phyloP scores from a whole-genome alignment of 2,888 invertebrate genomes.

The Anaspis maculata region DNA sequence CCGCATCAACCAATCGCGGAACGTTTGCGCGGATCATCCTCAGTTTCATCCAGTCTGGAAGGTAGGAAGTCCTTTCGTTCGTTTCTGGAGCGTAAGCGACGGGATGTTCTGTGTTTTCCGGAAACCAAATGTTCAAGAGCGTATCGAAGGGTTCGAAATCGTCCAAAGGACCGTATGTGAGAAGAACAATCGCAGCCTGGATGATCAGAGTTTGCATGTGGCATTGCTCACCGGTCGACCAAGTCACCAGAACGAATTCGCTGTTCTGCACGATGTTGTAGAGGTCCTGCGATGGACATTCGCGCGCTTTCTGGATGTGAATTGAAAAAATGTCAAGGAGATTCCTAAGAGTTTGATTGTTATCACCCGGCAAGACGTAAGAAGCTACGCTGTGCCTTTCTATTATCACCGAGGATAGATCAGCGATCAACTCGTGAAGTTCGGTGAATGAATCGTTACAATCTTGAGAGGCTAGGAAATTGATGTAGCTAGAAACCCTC shows the following conservation, averaged over 20 bases:
- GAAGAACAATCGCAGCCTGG: conserved; percentile 73
- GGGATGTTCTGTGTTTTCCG: conserved; percentile 61
- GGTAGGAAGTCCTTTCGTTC: conserved; percentile 70
- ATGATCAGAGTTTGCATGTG: conserved; percentile 72
- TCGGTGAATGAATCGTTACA: conserved; percentile 57
- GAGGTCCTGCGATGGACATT: conserved; percentile 53
- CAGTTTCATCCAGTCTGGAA: conserved; percentile 90
- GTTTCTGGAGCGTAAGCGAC: conserved; percentile 72
- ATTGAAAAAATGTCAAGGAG: conserved; percentile 64
- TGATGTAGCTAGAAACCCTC: conserved; percentile 75
- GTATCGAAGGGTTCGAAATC: conserved; percentile 32
- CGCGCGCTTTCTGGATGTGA: conserved; percentile 63
- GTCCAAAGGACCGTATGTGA: conserved; percentile 59
- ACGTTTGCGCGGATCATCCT: conserved; percentile 79
- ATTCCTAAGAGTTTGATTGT: conserved; percentile 57
- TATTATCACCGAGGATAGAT: conserved; percentile 84
- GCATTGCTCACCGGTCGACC: conserved; percentile 66
- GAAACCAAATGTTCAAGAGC: conserved; percentile 79
- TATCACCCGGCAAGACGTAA: conserved; percentile 49
- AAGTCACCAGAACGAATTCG: conserved; percentile 69
- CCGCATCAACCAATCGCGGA: conserved; percentile 73
- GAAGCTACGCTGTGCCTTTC: conserved; percentile 82
- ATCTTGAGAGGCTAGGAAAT: conserved; percentile 73
- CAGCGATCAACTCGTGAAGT: conserved; percentile 61
- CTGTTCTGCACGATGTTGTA: conserved; percentile 45